Evolutionary conservation across 1,140 invertebrate species (phyloP).

Genomic region (Drosophila micromelanica): DNA sequence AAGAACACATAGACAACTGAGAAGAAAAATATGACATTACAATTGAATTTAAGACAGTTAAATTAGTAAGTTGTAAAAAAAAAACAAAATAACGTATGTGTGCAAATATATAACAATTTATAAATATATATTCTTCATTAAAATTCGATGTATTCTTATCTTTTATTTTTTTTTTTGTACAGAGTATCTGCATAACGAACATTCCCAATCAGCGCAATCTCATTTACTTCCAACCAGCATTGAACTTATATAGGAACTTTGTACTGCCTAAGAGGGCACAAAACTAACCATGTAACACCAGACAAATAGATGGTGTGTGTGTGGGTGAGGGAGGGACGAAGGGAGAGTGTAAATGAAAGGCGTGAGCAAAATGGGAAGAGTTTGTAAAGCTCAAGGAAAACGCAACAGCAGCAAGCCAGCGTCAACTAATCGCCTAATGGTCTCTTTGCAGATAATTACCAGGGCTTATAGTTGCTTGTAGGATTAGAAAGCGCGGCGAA

Average conservation of each 20-base stretch:
- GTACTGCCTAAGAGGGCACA: background rate
- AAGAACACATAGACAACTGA: no score
- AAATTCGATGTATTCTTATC: background rate
- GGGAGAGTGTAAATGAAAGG: background rate
- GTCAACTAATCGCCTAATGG: slow-evolving; percentile 81
- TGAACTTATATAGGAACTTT: background rate
- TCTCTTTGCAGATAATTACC: slow-evolving; percentile 83
- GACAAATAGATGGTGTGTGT: background rate
- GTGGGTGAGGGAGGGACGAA: background rate
- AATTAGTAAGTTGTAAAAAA: background rate
- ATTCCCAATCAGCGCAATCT: background rate
- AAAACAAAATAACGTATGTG: no score
- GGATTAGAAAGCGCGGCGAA: slow-evolving; percentile 67
- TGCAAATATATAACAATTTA: no score
- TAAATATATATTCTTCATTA: slow-evolving; percentile 1
- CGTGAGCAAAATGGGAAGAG: slow-evolving; percentile 5
- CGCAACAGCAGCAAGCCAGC: slow-evolving; percentile 48
- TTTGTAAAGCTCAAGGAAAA: slow-evolving; percentile 24
- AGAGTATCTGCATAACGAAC: background rate
- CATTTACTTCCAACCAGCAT: slow-evolving; percentile 1
- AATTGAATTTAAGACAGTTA: no score
- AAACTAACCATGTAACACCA: background rate
- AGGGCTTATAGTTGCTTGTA: slow-evolving; percentile 79
- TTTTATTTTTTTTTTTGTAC: background rate
- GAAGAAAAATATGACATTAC: background rate